Evolutionary conservation across 37 sponge, comb jelly and placozoan genomes (phyloP), one percentile per base, ranked within the genome.

Genomic region (Axinella damicornis): DNA sequence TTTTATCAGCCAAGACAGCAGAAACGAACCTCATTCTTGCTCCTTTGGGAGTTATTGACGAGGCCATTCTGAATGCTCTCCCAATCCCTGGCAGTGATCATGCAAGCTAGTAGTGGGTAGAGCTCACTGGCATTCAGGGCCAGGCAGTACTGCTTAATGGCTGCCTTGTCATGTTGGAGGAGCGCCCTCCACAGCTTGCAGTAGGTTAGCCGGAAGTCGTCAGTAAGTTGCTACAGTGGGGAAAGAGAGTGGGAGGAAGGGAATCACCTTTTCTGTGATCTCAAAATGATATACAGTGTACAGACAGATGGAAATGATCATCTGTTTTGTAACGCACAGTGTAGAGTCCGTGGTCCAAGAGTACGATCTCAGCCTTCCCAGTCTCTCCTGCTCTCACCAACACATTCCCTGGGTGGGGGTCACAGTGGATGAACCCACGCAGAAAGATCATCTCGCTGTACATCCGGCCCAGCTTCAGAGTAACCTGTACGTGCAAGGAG

Each of bases 321-420:
- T n/a, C n/a, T n/a, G n/a, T n/a, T n/a, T 18, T 58, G 32, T 22
- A 13, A 34, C 91, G 80, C 61, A 91, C 92, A 40, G 73, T 82
- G 58, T 93, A 96, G 39, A 95, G 90, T 12, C 98, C 98, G 66
- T 98, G 98, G 79, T 98, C 98, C 46, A 98, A 91, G 34, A 98
- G 59, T 5, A 98, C 87, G 24, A 98, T 64, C 53, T 90, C 83
- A 27, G 82, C 88, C 30, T 62, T 35, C n/a, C 81, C 78, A 6
- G 30, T 53, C 27, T 57, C 76, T 21, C 38, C 39, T 54, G 68
- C 83, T 37, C 86, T 35, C 18, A 95, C 93, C 38, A 98, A 87
- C 22, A 98, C 87, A 75, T 98, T 98, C 53, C 98, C 98, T 62
- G 98, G 96, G 65, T 98, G 98, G 24, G 98, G 98, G 75, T 98